phyloP scores from a whole-genome alignment of 2,888 invertebrate species.

The Conops quadrifasciatus region DNA sequence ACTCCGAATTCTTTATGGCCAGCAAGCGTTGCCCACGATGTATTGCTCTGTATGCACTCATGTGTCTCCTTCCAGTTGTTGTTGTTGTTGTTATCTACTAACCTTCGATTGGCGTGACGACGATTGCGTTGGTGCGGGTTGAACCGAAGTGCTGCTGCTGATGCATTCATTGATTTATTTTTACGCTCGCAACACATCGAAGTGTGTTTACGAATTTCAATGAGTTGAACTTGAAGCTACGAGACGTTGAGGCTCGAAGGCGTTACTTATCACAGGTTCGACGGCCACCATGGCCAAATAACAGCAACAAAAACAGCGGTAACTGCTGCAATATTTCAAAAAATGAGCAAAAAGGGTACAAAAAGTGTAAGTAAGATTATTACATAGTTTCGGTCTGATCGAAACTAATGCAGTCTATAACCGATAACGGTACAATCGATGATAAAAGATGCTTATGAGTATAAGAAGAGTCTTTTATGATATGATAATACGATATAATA shows the following conservation, averaged over 20 bases:
- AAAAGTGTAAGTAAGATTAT: neutral
- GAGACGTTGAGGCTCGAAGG: neutral
- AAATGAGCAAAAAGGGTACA: neutral
- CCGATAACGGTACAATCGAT: no score
- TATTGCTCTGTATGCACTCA: slow-evolving; percentile 12
- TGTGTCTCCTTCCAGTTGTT: neutral
- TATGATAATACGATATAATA: no score
- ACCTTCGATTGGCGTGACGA: neutral
- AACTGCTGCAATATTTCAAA: neutral
- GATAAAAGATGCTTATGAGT: no score
- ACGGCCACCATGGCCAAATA: neutral
- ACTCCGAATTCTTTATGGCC: slow-evolving; percentile 19
- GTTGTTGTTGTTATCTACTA: slow-evolving; percentile 11
- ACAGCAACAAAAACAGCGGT: neutral
- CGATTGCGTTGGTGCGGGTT: neutral
- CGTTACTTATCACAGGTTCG: slow-evolving; percentile 6
- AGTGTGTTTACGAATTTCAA: slow-evolving; percentile 22
- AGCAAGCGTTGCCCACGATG: neutral
- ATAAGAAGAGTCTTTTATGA: no score
- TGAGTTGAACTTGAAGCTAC: slow-evolving; percentile 6
- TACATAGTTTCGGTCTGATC: no score
- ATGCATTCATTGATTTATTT: slow-evolving; percentile 36
- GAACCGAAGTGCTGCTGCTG: slow-evolving; percentile 27
- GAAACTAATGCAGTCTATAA: no score
- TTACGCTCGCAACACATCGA: slow-evolving; percentile 19